These are phyloP conservation scores for Pemphigus obesinymphae DNA, from an alignment of 1,140 invertebrate genomes.

Conservation along the genomic window DNA sequence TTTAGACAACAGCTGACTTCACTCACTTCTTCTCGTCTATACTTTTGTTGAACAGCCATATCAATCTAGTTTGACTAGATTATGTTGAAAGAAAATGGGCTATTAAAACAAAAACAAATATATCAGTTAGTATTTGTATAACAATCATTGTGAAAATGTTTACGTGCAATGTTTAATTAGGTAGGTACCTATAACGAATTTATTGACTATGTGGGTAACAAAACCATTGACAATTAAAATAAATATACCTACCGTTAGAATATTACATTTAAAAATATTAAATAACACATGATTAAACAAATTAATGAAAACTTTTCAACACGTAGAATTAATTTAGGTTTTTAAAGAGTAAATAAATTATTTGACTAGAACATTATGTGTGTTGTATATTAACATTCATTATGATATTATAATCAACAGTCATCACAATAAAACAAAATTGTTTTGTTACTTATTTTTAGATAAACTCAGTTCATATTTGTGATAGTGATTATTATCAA, in stretches of 20 bases:
- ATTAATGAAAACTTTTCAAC: neutral
- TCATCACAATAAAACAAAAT: no score
- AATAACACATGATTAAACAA: neutral
- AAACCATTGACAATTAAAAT: neutral
- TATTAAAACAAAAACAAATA: neutral
- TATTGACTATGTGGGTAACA: neutral
- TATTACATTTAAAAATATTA: neutral
- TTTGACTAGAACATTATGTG: neutral
- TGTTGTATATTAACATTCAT: no score
- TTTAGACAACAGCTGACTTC: constrained; percentile 97
- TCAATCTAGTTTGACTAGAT: neutral
- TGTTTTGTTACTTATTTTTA: no score
- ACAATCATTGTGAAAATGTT: neutral
- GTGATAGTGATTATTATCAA: no score
- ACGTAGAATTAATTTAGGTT: neutral
- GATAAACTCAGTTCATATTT: no score
- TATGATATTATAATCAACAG: no score
- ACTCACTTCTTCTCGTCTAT: constrained; percentile 67
- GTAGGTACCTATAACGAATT: neutral
- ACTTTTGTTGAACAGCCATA: constrained; percentile 36
- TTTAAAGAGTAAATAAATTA: neutral
- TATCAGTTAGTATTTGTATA: neutral
- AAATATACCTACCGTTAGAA: neutral
- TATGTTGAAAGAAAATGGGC: neutral
- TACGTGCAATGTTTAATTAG: neutral